These are phyloP conservation scores for Drosophila nasuta DNA, from an alignment of 1,140 invertebrate species.

Conservation along the genomic window DNA sequence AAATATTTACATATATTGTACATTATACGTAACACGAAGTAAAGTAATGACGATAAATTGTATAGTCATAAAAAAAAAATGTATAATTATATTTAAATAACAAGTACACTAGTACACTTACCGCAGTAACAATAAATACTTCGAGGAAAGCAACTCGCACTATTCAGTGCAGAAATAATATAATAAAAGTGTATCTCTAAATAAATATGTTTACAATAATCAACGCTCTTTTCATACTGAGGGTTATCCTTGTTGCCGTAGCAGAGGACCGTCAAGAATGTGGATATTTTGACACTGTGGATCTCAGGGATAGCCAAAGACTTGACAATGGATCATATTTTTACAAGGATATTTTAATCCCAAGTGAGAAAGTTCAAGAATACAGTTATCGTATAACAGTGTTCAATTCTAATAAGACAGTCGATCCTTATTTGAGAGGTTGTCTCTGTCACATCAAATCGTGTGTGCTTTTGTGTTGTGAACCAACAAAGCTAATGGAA, in stretches of 20 bases:
- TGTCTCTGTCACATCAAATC: neutral
- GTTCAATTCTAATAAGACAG: neutral
- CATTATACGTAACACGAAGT: too few species aligned
- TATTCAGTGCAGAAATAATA: too few species aligned
- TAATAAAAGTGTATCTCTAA: neutral
- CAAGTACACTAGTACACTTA: neutral
- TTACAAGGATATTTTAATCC: slow-evolving; percentile 11
- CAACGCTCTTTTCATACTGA: neutral
- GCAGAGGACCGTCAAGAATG: neutral
- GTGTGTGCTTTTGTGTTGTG: slow-evolving; percentile 7
- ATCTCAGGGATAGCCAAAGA: neutral
- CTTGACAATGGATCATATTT: slow-evolving; percentile 5
- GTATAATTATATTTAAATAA: too few species aligned
- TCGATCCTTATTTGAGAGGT: neutral
- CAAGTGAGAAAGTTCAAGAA: neutral
- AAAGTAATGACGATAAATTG: too few species aligned
- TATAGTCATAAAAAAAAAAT: too few species aligned
- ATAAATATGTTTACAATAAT: neutral
- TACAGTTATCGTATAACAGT: neutral
- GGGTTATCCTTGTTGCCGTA: neutral
- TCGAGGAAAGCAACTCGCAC: neutral
- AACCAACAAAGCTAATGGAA: neutral
- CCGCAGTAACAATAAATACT: neutral
- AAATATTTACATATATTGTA: too few species aligned
- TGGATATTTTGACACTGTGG: slow-evolving; percentile 10